Evolutionary conservation across 2,797 vertebrate genomes (phyloP).

Genomic region (Hemibagrus guttatus): DNA sequence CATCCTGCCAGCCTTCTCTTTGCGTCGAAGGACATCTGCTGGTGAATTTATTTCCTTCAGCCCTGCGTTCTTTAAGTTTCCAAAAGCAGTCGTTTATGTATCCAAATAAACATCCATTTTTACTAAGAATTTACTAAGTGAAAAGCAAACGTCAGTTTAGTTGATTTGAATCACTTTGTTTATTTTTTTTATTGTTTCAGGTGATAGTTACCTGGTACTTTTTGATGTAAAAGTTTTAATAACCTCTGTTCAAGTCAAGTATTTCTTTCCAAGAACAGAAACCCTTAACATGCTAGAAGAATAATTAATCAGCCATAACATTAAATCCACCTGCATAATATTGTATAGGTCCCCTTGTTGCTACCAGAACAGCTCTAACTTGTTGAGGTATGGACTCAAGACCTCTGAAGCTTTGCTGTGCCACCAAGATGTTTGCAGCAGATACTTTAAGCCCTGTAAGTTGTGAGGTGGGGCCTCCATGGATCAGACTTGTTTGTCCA

Average conservation of each 20-base stretch:
- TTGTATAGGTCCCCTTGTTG: no score
- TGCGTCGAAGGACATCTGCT: constrained; percentile 44
- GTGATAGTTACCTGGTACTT: neutral
- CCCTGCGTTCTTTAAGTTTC: neutral
- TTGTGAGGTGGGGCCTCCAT: no score
- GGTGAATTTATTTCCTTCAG: neutral
- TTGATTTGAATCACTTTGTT: neutral
- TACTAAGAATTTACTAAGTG: neutral
- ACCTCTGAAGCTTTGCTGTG: no score
- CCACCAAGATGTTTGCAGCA: no score
- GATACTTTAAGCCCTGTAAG: no score
- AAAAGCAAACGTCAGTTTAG: neutral
- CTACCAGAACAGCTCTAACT: no score
- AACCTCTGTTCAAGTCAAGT: neutral
- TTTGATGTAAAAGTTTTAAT: neutral
- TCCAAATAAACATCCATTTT: neutral
- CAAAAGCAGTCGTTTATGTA: no score
- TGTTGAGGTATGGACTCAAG: no score
- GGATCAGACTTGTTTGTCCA: no score
- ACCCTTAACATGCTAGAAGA: no score
- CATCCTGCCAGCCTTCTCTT: neutral
- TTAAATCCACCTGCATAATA: no score
- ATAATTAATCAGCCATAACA: neutral
- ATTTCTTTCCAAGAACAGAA: neutral
- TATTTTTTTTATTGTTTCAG: neutral